Percentiles rank a stretch among this genome's conserved stretches.
These are phyloP conservation scores for Ceratina calcarata DNA, from an alignment of 1,140 invertebrate genomes.

Conservation along the genomic window DNA sequence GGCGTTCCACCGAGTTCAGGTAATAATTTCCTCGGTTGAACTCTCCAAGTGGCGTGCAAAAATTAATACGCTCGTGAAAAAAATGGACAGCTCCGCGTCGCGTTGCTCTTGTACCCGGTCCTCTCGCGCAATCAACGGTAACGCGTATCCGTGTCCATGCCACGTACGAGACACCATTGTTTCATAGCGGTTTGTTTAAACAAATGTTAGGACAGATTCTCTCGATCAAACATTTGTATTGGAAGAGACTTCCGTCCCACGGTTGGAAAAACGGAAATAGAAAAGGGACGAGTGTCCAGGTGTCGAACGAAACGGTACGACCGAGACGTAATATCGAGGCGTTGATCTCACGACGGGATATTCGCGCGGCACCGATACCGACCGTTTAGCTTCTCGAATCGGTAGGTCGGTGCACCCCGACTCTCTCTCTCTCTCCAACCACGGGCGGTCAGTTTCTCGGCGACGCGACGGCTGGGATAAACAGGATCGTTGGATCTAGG, in stretches of 20 bases:
- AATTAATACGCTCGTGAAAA: constrained; percentile 36
- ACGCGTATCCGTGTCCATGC: neutral
- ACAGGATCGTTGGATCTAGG: constrained; percentile 23
- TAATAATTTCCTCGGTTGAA: constrained; percentile 46
- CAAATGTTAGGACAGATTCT: too few relatives aligned
- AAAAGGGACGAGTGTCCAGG: neutral
- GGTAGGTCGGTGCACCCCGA: neutral
- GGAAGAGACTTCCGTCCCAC: too few relatives aligned
- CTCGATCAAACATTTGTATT: too few relatives aligned
- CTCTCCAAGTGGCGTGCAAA: constrained; percentile 43
- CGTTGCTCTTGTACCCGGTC: neutral
- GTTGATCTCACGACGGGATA: constrained; percentile 28
- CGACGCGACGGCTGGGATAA: neutral
- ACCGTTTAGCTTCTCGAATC: constrained; percentile 31
- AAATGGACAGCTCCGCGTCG: neutral
- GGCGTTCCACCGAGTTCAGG: constrained; percentile 17
- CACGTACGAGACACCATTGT: too few relatives aligned
- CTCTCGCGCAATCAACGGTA: neutral
- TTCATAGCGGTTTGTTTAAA: too few relatives aligned
- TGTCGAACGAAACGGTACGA: constrained; percentile 29
- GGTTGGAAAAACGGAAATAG: neutral
- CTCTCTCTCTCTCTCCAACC: neutral
- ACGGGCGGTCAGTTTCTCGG: neutral
- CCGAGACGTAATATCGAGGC: constrained; percentile 13
- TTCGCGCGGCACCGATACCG: constrained; percentile 8